Percentiles rank a stretch among this genome's conserved stretches.
These are phyloP conservation scores for Galendromus occidentalis DNA, from an alignment of 1,140 invertebrate species.

Conservation along the genomic window DNA sequence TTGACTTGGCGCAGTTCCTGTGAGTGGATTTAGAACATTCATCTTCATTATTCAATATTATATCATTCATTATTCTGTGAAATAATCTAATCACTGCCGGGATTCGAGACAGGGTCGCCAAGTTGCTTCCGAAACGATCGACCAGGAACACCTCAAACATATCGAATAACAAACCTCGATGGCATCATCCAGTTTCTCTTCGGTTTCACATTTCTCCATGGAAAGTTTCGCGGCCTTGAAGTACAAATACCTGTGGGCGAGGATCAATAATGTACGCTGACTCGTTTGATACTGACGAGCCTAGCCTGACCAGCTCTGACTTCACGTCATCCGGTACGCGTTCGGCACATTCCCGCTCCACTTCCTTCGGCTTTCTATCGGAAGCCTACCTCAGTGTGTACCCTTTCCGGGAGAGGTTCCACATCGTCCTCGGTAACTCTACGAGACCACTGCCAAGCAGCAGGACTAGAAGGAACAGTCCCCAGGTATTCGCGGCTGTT, in stretches of 20 bases:
- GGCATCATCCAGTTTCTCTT: conserved; percentile 84
- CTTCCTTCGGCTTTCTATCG: no score
- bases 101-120: no score
- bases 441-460: conserved; percentile 90
- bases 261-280: conserved; percentile 18
- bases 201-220: conserved; percentile 86
- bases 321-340: conserved; percentile 26
- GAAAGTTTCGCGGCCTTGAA: conserved; percentile 93
- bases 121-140: conserved; percentile 37
- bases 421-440: conserved; percentile 72
- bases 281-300: no score
- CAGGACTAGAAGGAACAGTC: conserved; percentile 78
- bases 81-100: no score
- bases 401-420: conserved; percentile 48
- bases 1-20: conserved; percentile 4
- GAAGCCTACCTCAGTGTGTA: conserved; percentile 22
- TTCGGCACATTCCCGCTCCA: neutral
- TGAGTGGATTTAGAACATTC: neutral
- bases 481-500: conserved; percentile 99
- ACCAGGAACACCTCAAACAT: neutral
- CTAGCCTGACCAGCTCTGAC: conserved; percentile 22
- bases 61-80: no score
- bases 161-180: conserved; percentile 65
- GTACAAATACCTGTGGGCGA: conserved; percentile 56
- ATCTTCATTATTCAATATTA: no score